These are phyloP conservation scores for Pomatostomus ruficeps DNA, from an alignment of 2,113 vertebrate genomes.

Conservation along the genomic window DNA sequence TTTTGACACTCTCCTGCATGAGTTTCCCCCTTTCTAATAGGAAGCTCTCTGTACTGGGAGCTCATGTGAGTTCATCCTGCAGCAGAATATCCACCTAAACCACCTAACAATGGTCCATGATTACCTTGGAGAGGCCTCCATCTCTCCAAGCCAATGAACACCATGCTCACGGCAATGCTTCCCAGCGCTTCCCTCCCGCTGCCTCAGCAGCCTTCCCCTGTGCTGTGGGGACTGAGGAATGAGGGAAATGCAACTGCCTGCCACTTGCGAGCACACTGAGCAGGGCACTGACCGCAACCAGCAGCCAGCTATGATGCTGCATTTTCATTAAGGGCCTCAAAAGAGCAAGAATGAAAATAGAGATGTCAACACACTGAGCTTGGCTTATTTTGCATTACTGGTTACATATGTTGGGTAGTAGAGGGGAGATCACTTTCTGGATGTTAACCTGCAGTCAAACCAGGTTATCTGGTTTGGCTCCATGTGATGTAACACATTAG, in stretches of 20 bases:
- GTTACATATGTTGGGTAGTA: background rate
- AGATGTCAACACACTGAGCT: background rate
- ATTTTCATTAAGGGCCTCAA: background rate
- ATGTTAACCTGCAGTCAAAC: background rate
- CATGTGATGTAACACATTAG: background rate
- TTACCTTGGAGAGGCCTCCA: background rate
- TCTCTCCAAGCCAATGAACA: background rate
- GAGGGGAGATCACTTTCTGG: background rate
- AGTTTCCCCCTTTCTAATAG: background rate
- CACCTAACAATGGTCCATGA: background rate
- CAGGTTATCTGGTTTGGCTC: background rate
- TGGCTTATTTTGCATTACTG: background rate
- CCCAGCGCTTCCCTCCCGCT: background rate
- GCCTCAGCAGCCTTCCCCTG: background rate
- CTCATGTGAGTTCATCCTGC: background rate
- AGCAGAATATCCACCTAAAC: background rate
- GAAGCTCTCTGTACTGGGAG: background rate
- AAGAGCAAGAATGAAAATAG: background rate
- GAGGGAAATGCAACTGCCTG: background rate
- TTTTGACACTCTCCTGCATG: background rate
- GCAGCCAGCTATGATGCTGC: background rate
- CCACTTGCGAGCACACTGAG: fast-evolving
- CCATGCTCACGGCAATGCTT: fast-evolving
- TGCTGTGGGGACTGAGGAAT: background rate
- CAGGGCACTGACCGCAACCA: background rate